Evolutionary conservation across 2,888 invertebrate genomes (phyloP).

Genomic region (Aplocera efformata): DNA sequence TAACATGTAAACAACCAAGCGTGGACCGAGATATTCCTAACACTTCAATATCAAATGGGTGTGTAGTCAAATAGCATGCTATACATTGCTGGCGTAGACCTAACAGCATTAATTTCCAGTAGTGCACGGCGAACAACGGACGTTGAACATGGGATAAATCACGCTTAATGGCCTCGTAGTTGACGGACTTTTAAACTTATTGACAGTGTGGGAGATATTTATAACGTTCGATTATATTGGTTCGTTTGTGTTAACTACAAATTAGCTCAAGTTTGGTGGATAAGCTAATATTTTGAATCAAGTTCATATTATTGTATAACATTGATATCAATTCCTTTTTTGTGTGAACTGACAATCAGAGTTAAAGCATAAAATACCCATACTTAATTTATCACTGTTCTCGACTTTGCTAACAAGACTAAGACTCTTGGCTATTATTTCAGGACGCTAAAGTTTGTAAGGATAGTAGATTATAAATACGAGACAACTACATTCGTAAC

Average conservation of each 20-base stretch:
- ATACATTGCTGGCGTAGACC: slow-evolving; percentile 47
- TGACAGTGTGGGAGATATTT: slow-evolving; percentile 47
- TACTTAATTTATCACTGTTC: slow-evolving; percentile 42
- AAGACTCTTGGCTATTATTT: slow-evolving; percentile 52
- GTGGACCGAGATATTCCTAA: slow-evolving; percentile 37
- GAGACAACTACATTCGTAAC: slow-evolving; percentile 24
- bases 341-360: too few relatives aligned
- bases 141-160: slow-evolving; percentile 52
- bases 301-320: too few relatives aligned
- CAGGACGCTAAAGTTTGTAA: slow-evolving; percentile 49
- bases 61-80: slow-evolving; percentile 44
- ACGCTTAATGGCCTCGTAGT: slow-evolving; percentile 49
- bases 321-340: too few relatives aligned
- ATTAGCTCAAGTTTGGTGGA: slow-evolving; percentile 9
- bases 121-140: slow-evolving; percentile 57
- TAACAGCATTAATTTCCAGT: slow-evolving; percentile 37
- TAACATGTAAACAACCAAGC: slow-evolving; percentile 30
- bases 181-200: slow-evolving; percentile 59
- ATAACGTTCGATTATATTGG: slow-evolving; percentile 21
- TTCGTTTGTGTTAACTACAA: slow-evolving; percentile 18
- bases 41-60: slow-evolving; percentile 44
- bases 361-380: slow-evolving; percentile 24
- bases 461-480: slow-evolving; percentile 31
- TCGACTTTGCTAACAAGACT: slow-evolving; percentile 41
- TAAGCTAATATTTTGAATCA: too few relatives aligned